Base-by-base conservation (phyloP, 1,140 invertebrate species). In the Mizuhopecten yessoensis region DNA sequence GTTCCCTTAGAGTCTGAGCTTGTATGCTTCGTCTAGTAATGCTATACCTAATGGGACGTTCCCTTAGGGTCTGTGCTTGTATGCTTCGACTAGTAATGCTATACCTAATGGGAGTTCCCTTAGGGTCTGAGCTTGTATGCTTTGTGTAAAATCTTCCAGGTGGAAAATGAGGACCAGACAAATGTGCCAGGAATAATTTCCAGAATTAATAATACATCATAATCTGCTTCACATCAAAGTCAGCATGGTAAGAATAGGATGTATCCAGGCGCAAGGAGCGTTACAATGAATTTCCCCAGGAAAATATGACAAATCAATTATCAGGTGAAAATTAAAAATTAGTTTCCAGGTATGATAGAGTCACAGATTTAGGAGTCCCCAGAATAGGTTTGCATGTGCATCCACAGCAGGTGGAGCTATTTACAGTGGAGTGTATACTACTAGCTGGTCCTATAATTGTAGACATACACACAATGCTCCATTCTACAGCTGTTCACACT, bases 401-500 rank as follows among this genome's bases (percentile, higher is more conserved):
- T 13, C 13, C 17, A 20, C 42, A 45, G 42, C 42, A 45, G 9
- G 9, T 45, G 42, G 5, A 7, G 36, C n/a, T n/a, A n/a, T n/a
- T n/a, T n/a, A n/a, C n/a, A n/a, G n/a, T n/a, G n/a, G n/a, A 13
- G 13, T 13, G 36, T 39, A 39, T 13, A 39, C 5, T 45, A 45
- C n/a, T 3, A n/a, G 2, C 57, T 75, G 0, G 9, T 17, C 23
- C 57, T 75, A 75, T n/a, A 29, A 23, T 7, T 9, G 42, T 45
- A 45, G 9, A 45, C 29, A n/a, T 75, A n/a, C 23, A 75, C 23
- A 75, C 57, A 75, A 75, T 75, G n/a, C 57, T 17, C 15, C 45
- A 23, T 49, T 49, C 57, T 75, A 75, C 57, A 75, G 57, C 57
- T 75, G 57, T 75, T 75, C 57, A 75, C 57, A 75, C 57, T 29